Conservation (phyloP, 2,888 invertebrate species). For the Cartodere bifasciata region DNA sequence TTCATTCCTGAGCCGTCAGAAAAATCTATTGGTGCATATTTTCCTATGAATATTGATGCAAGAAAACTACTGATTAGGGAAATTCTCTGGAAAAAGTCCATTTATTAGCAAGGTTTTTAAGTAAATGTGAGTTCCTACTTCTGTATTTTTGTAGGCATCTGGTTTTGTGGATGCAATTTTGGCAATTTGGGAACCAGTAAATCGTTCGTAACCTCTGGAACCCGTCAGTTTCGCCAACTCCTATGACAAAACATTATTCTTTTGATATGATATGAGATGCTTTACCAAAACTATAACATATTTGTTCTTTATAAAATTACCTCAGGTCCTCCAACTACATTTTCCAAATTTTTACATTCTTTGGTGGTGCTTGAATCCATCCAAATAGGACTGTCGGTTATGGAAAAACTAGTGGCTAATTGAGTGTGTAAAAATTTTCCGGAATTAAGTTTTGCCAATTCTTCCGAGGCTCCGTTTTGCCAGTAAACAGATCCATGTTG, state of each 20-base stretch:
- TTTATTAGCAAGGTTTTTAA: too few species aligned
- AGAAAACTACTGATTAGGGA: slow-evolving; percentile 90
- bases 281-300: too few species aligned
- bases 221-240: slow-evolving; percentile 71
- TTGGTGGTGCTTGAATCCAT: slow-evolving; percentile 80
- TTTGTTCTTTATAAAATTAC: too few species aligned
- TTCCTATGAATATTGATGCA: slow-evolving; percentile 75
- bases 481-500: slow-evolving; percentile 98
- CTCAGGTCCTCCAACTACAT: slow-evolving; percentile 54
- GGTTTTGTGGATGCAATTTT: slow-evolving; percentile 65
- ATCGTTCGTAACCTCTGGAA: slow-evolving; percentile 77
- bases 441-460: slow-evolving; percentile 53
- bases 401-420: slow-evolving; percentile 62
- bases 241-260: slow-evolving; percentile 33
- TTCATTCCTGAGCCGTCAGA: slow-evolving; percentile 97
- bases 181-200: slow-evolving; percentile 88
- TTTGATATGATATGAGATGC: slow-evolving; percentile 4
- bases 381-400: slow-evolving; percentile 83
- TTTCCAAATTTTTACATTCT: slow-evolving; percentile 69
- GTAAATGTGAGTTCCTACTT: slow-evolving; percentile 36
- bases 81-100: slow-evolving; percentile 63
- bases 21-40: slow-evolving; percentile 80
- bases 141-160: slow-evolving; percentile 60
- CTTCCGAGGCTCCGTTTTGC: slow-evolving; percentile 60
- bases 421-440: slow-evolving; percentile 73